Percentiles rank a stretch among this genome's conserved stretches.
phyloP scores from a whole-genome alignment of 2,113 vertebrate species.

The Microcebus tavaratra region DNA sequence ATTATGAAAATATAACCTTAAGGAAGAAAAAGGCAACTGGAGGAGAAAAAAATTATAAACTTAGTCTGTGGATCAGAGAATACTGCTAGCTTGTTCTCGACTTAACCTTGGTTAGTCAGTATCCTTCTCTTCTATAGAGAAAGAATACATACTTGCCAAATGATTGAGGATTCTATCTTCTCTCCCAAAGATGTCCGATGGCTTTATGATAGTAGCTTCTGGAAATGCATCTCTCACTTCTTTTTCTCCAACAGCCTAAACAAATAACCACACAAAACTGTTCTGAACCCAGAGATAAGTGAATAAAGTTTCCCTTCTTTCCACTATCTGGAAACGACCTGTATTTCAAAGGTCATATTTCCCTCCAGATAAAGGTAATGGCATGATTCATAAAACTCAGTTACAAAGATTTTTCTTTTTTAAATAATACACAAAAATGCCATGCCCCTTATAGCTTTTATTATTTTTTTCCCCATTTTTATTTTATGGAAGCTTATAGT shows the following conservation, averaged over 20 bases:
- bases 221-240: slow-evolving; percentile 93
- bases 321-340: background rate
- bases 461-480: background rate
- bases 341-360: background rate
- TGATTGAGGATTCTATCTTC: slow-evolving; percentile 96
- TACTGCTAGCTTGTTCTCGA: background rate
- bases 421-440: background rate
- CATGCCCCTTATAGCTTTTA: background rate
- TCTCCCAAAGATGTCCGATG: slow-evolving; percentile 94
- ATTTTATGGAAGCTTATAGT: background rate
- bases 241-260: slow-evolving; percentile 94
- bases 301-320: background rate
- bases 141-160: slow-evolving; percentile 89
- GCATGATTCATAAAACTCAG: background rate
- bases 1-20: background rate
- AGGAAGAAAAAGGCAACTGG: background rate
- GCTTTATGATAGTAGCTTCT: slow-evolving; percentile 94
- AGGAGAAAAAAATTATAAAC: background rate
- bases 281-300: background rate
- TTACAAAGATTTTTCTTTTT: background rate
- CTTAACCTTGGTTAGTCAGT: background rate
- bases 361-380: background rate
- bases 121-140: background rate
- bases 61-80: background rate
- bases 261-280: background rate